Evolutionary conservation across 92 coral and sea anemone genomes (phyloP).

Genomic region (Palythoa caribaeorum): DNA sequence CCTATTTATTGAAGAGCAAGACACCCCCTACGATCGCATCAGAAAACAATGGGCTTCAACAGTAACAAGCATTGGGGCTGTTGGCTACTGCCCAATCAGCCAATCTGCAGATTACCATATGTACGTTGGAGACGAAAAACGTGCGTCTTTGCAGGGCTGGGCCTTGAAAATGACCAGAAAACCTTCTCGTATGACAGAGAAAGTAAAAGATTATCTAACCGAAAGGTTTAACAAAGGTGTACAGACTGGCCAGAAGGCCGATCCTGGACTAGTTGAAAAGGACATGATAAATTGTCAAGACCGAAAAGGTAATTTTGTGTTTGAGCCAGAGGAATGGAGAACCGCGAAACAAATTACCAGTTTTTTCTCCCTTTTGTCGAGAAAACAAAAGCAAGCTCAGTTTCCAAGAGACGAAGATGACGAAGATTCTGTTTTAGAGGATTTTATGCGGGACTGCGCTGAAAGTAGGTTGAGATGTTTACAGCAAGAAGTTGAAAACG

Average conservation of each 20-base stretch:
- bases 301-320: not conserved
- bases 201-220: slow-evolving; percentile 7
- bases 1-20: slow-evolving; percentile 46
- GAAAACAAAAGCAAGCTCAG: slow-evolving; percentile 2
- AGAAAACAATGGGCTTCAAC: slow-evolving; percentile 51
- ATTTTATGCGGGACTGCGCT: slow-evolving; percentile 5
- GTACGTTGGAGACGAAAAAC: not conserved
- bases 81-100: slow-evolving; percentile 24
- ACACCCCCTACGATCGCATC: slow-evolving; percentile 42
- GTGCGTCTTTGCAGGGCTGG: slow-evolving; percentile 12
- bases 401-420: not conserved
- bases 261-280: slow-evolving; percentile 15
- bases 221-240: slow-evolving; percentile 12
- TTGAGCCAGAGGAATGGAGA: slow-evolving; percentile 5
- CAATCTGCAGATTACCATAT: not conserved
- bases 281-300: not conserved
- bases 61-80: slow-evolving; percentile 33
- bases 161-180: slow-evolving; percentile 20
- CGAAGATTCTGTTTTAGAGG: slow-evolving; percentile 3
- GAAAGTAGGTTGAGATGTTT: not conserved
- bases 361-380: slow-evolving; percentile 11
- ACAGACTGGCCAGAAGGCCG: slow-evolving; percentile 29
- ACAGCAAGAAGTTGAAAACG: slow-evolving; percentile 11
- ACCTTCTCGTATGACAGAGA: slow-evolving; percentile 22
- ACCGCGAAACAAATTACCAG: not conserved